These are phyloP conservation scores for Hypercompe scribonia DNA, from an alignment of 2,888 invertebrate species.

Conservation along the genomic window DNA sequence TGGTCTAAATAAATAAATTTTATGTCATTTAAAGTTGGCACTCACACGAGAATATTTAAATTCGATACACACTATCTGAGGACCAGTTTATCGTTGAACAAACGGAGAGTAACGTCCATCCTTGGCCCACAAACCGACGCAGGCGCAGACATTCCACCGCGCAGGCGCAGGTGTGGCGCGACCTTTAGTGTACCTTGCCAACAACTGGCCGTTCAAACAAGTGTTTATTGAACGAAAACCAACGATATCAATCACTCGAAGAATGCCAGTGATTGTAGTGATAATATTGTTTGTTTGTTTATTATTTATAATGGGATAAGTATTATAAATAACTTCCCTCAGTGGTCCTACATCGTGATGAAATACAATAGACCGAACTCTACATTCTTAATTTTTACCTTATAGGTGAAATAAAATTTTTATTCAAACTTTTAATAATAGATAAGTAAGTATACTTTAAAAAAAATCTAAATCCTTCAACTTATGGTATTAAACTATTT, in stretches of 20 bases:
- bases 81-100: neutral
- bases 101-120: slow-evolving; percentile 55
- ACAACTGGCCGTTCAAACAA: slow-evolving; percentile 19
- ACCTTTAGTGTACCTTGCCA: slow-evolving; percentile 26
- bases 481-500: too few species aligned
- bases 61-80: neutral
- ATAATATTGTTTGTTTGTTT: neutral
- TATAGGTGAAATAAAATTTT: too few species aligned
- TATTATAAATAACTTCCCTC: too few species aligned
- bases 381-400: too few species aligned
- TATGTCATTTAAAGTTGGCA: neutral
- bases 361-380: too few species aligned
- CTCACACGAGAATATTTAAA: neutral
- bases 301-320: too few species aligned
- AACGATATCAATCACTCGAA: neutral
- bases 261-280: neutral
- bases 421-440: too few species aligned
- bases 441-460: too few species aligned
- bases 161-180: slow-evolving; percentile 31
- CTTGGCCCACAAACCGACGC: slow-evolving; percentile 63
- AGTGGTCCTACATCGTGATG: too few species aligned
- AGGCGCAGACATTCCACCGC: slow-evolving; percentile 27
- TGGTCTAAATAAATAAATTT: neutral
- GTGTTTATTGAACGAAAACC: neutral
- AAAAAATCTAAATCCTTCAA: too few species aligned